Conservation (phyloP, 2,113 vertebrate species). For the Cichladusa arquata region DNA sequence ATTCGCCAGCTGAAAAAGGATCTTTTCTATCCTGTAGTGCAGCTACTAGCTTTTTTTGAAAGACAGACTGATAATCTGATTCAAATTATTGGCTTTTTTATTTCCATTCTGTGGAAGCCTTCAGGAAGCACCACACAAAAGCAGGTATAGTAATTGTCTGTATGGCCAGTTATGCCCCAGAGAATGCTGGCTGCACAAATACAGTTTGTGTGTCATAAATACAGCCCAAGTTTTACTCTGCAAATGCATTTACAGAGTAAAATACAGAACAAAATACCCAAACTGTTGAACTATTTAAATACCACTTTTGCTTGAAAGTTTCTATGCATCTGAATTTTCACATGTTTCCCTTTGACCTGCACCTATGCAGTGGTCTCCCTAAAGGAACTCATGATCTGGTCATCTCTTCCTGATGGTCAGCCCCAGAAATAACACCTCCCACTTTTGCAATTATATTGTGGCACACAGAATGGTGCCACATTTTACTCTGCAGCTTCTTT, state of each 20-base stretch:
- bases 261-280: neutral
- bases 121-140: neutral
- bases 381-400: neutral
- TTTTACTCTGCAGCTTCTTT: neutral
- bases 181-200: neutral
- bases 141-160: fast-evolving
- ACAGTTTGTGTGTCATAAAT: neutral
- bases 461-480: neutral
- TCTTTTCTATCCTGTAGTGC: neutral
- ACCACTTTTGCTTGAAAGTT: neutral
- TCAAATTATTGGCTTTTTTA: neutral
- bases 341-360: fast-evolving
- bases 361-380: neutral
- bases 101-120: neutral
- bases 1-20: neutral
- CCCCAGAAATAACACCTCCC: neutral
- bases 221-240: neutral
- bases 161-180: neutral
- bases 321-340: neutral
- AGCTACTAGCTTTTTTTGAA: neutral
- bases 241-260: neutral
- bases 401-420: neutral
- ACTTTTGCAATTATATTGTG: neutral
- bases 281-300: neutral
- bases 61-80: neutral